phyloP scores from a whole-genome alignment of 2,888 invertebrate species.

The Trichogramma evanescens region DNA sequence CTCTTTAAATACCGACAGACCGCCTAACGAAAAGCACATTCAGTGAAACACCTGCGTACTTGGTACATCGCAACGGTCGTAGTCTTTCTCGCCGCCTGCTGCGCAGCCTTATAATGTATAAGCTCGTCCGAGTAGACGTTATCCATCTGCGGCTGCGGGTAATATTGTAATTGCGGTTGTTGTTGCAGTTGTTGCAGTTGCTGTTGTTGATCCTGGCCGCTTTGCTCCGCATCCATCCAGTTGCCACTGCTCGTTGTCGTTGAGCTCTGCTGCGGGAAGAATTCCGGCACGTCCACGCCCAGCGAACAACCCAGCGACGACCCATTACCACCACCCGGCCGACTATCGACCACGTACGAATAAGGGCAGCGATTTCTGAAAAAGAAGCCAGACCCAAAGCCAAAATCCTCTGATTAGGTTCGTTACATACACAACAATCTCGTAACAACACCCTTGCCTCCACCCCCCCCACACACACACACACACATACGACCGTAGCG shows the following conservation, averaged over 20 bases:
- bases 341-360: conserved; percentile 16
- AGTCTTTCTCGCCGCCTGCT: conserved; percentile 6
- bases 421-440: too few species aligned
- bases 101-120: conserved; percentile 29
- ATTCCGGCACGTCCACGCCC: conserved; percentile 41
- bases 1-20: neutral
- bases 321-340: conserved; percentile 1
- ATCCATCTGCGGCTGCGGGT: conserved; percentile 26
- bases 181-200: conserved; percentile 16
- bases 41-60: conserved; percentile 26
- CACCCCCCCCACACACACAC: too few species aligned
- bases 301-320: conserved; percentile 26
- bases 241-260: neutral
- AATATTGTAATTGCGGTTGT: conserved; percentile 29
- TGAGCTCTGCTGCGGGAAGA: conserved; percentile 34
- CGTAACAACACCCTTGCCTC: too few species aligned
- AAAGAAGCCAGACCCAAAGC: too few species aligned
- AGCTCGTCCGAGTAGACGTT: conserved; percentile 37
- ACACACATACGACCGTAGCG: too few species aligned
- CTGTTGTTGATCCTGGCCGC: conserved; percentile 5
- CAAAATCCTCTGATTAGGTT: too few species aligned
- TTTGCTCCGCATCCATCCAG: conserved; percentile 16
- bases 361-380: conserved; percentile 16
- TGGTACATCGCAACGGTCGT: conserved; percentile 28
- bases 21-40: too few species aligned